These are phyloP conservation scores for Amorpha juglandis DNA, from an alignment of 2,888 invertebrate species.

Conservation along the genomic window DNA sequence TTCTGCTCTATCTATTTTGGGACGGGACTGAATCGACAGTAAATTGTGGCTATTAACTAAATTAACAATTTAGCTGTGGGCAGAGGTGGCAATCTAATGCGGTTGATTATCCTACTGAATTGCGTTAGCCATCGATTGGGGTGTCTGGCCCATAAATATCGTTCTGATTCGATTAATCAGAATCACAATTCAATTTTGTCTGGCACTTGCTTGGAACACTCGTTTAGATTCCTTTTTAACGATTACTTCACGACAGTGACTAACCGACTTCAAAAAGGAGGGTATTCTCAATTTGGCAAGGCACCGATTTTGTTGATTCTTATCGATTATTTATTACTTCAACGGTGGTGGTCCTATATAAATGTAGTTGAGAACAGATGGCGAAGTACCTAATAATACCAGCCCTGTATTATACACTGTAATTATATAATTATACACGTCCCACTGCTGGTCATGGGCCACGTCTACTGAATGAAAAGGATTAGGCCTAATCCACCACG, in stretches of 20 bases:
- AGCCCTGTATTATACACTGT: too few relatives aligned
- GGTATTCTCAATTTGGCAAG: too few relatives aligned
- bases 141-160: slow-evolving; percentile 25
- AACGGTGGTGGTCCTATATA: too few relatives aligned
- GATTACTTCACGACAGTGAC: neutral
- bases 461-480: too few relatives aligned
- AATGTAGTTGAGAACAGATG: too few relatives aligned
- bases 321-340: too few relatives aligned
- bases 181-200: slow-evolving; percentile 22
- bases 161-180: slow-evolving; percentile 14
- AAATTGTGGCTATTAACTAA: slow-evolving; percentile 48
- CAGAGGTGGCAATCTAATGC: slow-evolving; percentile 36
- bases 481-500: too few relatives aligned
- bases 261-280: neutral
- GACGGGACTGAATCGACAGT: slow-evolving; percentile 38
- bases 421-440: too few relatives aligned
- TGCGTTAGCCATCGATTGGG: slow-evolving; percentile 34
- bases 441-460: too few relatives aligned
- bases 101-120: slow-evolving; percentile 37
- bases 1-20: slow-evolving; percentile 36
- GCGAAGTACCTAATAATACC: too few relatives aligned
- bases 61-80: slow-evolving; percentile 48
- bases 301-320: too few relatives aligned
- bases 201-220: slow-evolving; percentile 1
- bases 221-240: neutral